These are phyloP conservation scores for Venturia canescens DNA, from an alignment of 1,140 invertebrate genomes.

Conservation along the genomic window DNA sequence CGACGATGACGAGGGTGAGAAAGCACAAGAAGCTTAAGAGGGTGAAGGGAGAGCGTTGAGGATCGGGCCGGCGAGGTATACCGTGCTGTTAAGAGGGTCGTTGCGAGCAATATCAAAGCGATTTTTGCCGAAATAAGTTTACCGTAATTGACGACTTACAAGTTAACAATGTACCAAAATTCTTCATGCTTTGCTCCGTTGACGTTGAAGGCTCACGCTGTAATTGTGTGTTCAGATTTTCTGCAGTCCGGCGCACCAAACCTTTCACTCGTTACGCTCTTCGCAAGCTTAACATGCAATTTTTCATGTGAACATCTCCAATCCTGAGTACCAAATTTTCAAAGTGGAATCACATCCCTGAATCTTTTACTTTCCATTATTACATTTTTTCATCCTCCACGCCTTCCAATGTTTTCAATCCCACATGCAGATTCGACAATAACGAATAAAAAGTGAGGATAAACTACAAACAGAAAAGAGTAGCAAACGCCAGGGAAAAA, in stretches of 20 bases:
- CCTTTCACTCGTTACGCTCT: too few relatives aligned
- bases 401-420: too few relatives aligned
- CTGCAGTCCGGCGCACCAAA: neutral
- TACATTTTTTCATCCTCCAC: too few relatives aligned
- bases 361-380: too few relatives aligned
- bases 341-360: too few relatives aligned
- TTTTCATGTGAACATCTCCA: too few relatives aligned
- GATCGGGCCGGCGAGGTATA: conserved; percentile 56
- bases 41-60: conserved; percentile 51
- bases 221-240: neutral
- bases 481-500: neutral
- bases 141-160: conserved; percentile 68
- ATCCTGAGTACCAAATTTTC: too few relatives aligned
- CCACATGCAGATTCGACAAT: too few relatives aligned
- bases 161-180: neutral
- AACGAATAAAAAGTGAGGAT: too few relatives aligned
- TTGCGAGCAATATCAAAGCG: conserved; percentile 67
- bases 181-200: neutral
- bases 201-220: neutral
- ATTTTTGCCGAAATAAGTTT: conserved; percentile 69
- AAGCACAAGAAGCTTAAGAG: conserved; percentile 57
- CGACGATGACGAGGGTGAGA: conserved; percentile 34
- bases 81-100: conserved; percentile 22
- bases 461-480: conserved; percentile 12
- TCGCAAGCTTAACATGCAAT: too few relatives aligned